A percentile compares a stretch with the other conserved stretches of the same genome.
Conservation (phyloP, 2,113 vertebrate genomes). For the Peromyscus leucopus region DNA sequence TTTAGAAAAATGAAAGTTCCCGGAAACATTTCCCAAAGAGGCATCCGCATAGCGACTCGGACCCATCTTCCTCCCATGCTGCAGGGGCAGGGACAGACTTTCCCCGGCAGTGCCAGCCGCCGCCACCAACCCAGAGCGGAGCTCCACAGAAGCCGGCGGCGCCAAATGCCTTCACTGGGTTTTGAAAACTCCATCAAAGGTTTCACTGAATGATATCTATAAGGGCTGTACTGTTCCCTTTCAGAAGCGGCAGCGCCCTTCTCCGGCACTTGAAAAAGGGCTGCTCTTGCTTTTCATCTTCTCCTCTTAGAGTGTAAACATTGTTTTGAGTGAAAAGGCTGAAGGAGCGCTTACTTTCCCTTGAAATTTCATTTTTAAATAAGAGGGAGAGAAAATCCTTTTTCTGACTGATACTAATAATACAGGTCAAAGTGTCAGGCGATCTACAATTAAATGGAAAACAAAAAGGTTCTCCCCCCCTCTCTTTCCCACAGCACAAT, state of each 20-base stretch:
- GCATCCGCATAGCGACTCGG: fast-evolving
- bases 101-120: not conserved
- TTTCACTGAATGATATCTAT: constrained; percentile 80
- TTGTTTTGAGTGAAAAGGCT: constrained; percentile 85
- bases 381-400: constrained; percentile 83
- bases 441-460: constrained; percentile 88
- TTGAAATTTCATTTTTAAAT: constrained; percentile 87
- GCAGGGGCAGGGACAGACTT: not conserved
- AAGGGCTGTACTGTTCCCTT: constrained; percentile 79
- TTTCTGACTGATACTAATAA: constrained; percentile 90
- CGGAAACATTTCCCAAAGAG: not conserved
- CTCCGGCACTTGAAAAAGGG: constrained; percentile 73
- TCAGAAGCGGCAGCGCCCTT: constrained; percentile 80
- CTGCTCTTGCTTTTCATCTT: constrained; percentile 86
- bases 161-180: constrained; percentile 78
- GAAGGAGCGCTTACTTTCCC: constrained; percentile 85
- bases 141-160: not conserved
- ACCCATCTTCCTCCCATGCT: not conserved
- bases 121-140: not conserved
- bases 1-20: not conserved
- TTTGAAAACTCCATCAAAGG: constrained; percentile 81
- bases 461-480: constrained; percentile 86
- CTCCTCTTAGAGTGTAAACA: constrained; percentile 86
- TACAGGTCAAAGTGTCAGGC: constrained; percentile 90
- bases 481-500: constrained; percentile 88